A percentile compares a stretch with the other conserved stretches of the same genome.
These are phyloP conservation scores for Thalassaphorura encarpata DNA, from an alignment of 1,140 invertebrate species.

Conservation along the genomic window DNA sequence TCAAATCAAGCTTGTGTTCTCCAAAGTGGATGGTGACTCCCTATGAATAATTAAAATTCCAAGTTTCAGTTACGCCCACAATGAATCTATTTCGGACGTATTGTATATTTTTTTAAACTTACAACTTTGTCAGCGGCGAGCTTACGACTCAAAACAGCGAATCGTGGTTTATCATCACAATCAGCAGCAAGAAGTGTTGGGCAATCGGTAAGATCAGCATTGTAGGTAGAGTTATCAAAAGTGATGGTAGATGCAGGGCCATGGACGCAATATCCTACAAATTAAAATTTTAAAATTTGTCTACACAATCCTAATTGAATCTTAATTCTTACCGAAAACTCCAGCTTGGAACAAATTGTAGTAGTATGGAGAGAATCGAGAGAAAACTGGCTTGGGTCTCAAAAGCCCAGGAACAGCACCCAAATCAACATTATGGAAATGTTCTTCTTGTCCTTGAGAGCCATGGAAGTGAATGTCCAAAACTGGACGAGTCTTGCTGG, in stretches of 20 bases:
- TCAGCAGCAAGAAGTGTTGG: slow-evolving; percentile 28
- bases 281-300: background rate
- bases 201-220: slow-evolving; percentile 26
- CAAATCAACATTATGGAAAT: slow-evolving; percentile 32
- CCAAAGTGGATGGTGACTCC: slow-evolving; percentile 25
- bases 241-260: slow-evolving; percentile 26
- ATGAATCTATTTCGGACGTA: too few relatives aligned
- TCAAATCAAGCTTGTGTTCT: slow-evolving; percentile 27
- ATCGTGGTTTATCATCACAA: slow-evolving; percentile 26
- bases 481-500: slow-evolving; percentile 19
- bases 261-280: slow-evolving; percentile 28
- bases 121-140: slow-evolving; percentile 28
- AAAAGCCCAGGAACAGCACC: slow-evolving; percentile 23
- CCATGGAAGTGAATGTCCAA: slow-evolving; percentile 29
- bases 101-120: too few relatives aligned
- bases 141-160: slow-evolving; percentile 22
- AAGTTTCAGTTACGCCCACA: background rate
- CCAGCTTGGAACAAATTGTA: slow-evolving; percentile 18
- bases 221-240: slow-evolving; percentile 31
- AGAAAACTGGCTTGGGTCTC: slow-evolving; percentile 21
- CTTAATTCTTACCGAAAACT: slow-evolving; percentile 19
- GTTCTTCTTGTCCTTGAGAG: slow-evolving; percentile 25
- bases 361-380: slow-evolving; percentile 25
- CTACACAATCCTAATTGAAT: background rate
- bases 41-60: slow-evolving; percentile 1